Evolutionary conservation across 2,113 vertebrate genomes (phyloP).

Genomic region (Gobiocypris rarus): DNA sequence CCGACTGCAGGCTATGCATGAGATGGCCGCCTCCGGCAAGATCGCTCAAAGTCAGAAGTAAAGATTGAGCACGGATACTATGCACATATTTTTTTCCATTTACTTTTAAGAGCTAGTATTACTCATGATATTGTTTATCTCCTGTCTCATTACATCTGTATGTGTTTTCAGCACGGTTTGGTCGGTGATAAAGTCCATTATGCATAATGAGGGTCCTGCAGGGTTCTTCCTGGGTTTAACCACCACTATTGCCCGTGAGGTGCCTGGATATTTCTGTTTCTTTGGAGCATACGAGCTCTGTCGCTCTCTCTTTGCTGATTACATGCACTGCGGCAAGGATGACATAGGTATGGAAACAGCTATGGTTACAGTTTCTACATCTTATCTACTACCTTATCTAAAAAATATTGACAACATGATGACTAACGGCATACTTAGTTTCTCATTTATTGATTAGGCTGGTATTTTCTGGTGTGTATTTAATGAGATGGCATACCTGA

Average conservation of each 20-base stretch:
- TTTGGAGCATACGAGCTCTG: conserved; percentile 94
- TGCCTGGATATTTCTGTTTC: conserved; percentile 97
- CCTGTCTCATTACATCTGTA: not conserved
- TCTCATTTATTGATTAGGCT: conserved; percentile 1
- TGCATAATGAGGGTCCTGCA: conserved; percentile 84
- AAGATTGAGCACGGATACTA: conserved; percentile 53
- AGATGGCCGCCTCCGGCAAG: conserved; percentile 88
- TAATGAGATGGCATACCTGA: not conserved
- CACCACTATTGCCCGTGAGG: conserved; percentile 91
- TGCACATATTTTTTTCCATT: not conserved
- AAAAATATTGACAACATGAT: not conserved
- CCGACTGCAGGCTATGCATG: conserved; percentile 93
- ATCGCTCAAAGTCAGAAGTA: conserved; percentile 87
- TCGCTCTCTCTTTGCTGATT: conserved; percentile 82
- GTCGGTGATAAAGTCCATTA: conserved; percentile 89
- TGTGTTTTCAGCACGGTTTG: conserved; percentile 84
- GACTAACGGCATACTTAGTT: conserved; percentile 1
- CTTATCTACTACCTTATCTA: not conserved
- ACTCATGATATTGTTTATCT: not conserved
- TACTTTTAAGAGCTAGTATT: not conserved
- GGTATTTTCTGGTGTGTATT: not conserved
- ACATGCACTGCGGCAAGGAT: conserved; percentile 86
- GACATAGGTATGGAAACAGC: conserved; percentile 82
- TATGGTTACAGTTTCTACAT: too few relatives aligned
- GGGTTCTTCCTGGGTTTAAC: conserved; percentile 93